These are phyloP conservation scores for Microplitis demolitor DNA, from an alignment of 1,140 invertebrate genomes.

Conservation along the genomic window DNA sequence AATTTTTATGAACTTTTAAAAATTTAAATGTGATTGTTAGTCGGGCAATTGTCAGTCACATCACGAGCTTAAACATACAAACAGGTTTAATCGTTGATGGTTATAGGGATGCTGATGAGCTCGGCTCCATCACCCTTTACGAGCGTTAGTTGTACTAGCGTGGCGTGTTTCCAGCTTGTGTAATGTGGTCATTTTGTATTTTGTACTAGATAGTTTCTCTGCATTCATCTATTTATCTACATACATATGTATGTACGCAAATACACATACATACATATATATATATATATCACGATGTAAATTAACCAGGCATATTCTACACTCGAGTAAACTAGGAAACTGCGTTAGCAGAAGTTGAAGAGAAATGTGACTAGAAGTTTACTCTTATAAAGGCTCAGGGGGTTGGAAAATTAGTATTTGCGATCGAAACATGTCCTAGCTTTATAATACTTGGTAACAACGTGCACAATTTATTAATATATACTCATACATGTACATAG, in stretches of 20 bases:
- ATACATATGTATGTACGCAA: too few relatives aligned
- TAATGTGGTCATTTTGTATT: conserved; percentile 44
- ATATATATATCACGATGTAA: conserved; percentile 31
- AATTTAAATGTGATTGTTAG: neutral
- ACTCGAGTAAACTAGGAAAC: neutral
- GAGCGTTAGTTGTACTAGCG: conserved; percentile 19
- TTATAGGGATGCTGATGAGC: conserved; percentile 41
- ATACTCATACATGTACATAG: neutral
- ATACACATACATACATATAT: neutral
- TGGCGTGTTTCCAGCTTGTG: conserved; percentile 45
- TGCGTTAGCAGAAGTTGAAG: neutral
- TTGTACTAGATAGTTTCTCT: conserved; percentile 18
- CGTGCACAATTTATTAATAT: neutral
- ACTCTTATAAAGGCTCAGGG: neutral
- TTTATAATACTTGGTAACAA: neutral
- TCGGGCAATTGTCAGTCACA: neutral
- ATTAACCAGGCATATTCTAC: conserved; percentile 35
- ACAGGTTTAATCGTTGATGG: conserved; percentile 40
- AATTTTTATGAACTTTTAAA: neutral
- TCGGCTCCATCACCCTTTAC: conserved; percentile 40
- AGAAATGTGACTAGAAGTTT: conserved; percentile 4
- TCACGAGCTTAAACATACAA: neutral
- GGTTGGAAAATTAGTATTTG: conserved; percentile 6
- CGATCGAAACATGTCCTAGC: neutral
- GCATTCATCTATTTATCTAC: neutral